phyloP scores from a whole-genome alignment of 1,140 invertebrate genomes.

The Papilio xuthus region DNA sequence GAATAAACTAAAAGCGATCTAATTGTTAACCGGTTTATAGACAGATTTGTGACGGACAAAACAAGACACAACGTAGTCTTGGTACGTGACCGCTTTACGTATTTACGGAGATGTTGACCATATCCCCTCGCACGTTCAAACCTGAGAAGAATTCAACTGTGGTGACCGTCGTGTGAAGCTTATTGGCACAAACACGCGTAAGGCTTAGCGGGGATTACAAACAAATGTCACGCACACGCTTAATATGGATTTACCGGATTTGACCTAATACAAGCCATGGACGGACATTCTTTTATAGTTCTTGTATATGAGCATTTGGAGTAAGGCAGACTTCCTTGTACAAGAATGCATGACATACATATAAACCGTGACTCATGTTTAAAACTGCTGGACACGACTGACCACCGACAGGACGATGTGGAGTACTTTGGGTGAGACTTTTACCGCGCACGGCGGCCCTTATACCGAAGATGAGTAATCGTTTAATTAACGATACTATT shows the following conservation, averaged over 20 bases:
- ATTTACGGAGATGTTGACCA: conserved; percentile 72
- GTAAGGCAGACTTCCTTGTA: too few relatives aligned
- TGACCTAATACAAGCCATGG: conserved; percentile 42
- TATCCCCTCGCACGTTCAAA: conserved; percentile 43
- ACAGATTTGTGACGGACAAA: conserved; percentile 41
- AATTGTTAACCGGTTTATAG: too few relatives aligned
- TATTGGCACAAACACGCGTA: conserved; percentile 61
- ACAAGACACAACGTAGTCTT: conserved; percentile 57
- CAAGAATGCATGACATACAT: background rate
- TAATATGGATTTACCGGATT: conserved; percentile 66
- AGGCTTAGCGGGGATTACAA: conserved; percentile 65
- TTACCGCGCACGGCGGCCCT: too few relatives aligned
- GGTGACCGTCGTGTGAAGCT: conserved; percentile 54
- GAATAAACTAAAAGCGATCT: too few relatives aligned
- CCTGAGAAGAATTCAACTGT: conserved; percentile 70
- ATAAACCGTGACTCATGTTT: too few relatives aligned
- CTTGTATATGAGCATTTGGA: too few relatives aligned
- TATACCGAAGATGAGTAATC: too few relatives aligned
- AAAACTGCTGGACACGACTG: too few relatives aligned
- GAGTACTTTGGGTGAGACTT: too few relatives aligned
- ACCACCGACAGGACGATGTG: too few relatives aligned
- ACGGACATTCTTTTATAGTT: conserved; percentile 34
- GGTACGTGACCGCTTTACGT: conserved; percentile 73
- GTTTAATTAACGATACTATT: too few relatives aligned
- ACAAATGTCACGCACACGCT: conserved; percentile 56